phyloP scores from a whole-genome alignment of 1,140 invertebrate genomes.

The Pachyrhynchus sulphureomaculatus region DNA sequence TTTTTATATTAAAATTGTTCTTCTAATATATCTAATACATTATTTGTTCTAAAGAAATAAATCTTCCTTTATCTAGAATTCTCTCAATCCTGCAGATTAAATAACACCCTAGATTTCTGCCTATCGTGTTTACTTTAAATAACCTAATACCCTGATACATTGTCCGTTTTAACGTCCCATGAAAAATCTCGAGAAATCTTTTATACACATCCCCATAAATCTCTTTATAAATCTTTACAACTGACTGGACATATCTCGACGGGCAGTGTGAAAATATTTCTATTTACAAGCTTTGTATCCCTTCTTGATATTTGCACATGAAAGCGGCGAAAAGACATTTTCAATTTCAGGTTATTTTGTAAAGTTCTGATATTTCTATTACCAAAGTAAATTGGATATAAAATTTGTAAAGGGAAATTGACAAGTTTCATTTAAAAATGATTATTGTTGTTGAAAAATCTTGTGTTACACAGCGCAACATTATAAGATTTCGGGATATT shows the following conservation, averaged over 20 bases:
- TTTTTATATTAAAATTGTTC: too few relatives aligned
- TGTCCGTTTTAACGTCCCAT: background rate
- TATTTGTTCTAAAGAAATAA: too few relatives aligned
- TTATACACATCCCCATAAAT: conserved; percentile 15
- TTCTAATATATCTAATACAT: too few relatives aligned
- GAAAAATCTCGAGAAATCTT: conserved; percentile 11
- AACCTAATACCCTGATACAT: conserved; percentile 3
- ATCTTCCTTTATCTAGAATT: too few relatives aligned
- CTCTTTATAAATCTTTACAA: conserved; percentile 11
- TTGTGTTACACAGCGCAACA: too few relatives aligned
- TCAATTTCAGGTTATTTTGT: conserved; percentile 28
- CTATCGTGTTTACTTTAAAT: too few relatives aligned
- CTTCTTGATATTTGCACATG: conserved; percentile 23
- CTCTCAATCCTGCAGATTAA: too few relatives aligned
- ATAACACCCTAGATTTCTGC: too few relatives aligned
- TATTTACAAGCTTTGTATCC: conserved; percentile 20
- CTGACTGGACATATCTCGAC: conserved; percentile 15
- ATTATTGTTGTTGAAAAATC: too few relatives aligned
- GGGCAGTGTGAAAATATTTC: conserved; percentile 22
- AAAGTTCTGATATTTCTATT: conserved; percentile 26
- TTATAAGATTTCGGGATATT: too few relatives aligned
- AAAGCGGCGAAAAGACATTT: conserved; percentile 17
- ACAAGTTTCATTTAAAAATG: too few relatives aligned
- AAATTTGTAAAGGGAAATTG: too few relatives aligned
- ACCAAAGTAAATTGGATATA: conserved; percentile 1